Conservation (phyloP, 2,797 vertebrate genomes). For the Falco cherrug region DNA sequence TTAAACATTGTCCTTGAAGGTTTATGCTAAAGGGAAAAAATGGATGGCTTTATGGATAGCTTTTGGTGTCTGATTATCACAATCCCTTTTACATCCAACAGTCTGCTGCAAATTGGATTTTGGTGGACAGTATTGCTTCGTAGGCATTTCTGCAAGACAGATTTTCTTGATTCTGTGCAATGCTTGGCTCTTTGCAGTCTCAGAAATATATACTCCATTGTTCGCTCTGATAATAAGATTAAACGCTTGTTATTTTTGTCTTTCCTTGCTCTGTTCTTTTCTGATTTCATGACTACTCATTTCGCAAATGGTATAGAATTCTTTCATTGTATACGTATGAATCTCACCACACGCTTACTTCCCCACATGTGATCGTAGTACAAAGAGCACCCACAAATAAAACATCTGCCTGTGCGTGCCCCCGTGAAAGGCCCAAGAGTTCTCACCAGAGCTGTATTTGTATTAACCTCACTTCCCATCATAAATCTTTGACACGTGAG, state of each 20-base stretch:
- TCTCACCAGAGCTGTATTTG: background rate
- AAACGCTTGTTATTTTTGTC: background rate
- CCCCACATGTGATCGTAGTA: no score
- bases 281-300: background rate
- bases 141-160: background rate
- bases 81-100: background rate
- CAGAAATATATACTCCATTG: background rate
- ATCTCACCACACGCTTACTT: background rate
- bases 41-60: background rate
- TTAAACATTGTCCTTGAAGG: background rate
- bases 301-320: background rate
- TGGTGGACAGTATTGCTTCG: background rate
- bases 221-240: background rate
- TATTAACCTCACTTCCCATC: background rate
- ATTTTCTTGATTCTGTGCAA: background rate
- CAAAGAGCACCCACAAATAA: background rate
- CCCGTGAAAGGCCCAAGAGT: background rate
- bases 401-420: background rate
- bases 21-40: background rate
- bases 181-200: background rate
- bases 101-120: background rate
- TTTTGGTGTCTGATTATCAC: background rate
- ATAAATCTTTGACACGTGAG: background rate
- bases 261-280: background rate
- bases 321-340: background rate